A percentile compares a stretch with the other conserved stretches of the same genome.
phyloP scores from a whole-genome alignment of 2,888 invertebrate genomes.

The Melolontha melolontha region DNA sequence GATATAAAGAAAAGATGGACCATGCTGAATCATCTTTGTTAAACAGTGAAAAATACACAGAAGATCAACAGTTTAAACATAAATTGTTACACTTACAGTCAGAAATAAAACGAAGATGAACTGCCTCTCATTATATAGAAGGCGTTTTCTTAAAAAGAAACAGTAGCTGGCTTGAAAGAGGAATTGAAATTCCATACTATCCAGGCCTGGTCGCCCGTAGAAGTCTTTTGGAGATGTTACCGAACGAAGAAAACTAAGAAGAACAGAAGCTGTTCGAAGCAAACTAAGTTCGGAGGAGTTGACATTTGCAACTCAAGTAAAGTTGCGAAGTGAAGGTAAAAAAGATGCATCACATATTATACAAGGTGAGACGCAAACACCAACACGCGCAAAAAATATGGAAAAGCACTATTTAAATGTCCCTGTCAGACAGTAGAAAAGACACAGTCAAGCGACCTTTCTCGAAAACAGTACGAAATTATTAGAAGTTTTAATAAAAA shows the following conservation, averaged over 20 bases:
- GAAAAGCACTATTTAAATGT: too few relatives aligned
- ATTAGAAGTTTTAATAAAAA: too few relatives aligned
- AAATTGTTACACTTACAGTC: slow-evolving; percentile 2
- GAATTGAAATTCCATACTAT: neutral
- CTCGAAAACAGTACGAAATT: too few relatives aligned
- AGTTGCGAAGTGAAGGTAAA: slow-evolving; percentile 2
- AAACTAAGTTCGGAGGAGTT: slow-evolving; percentile 7
- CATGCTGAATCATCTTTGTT: slow-evolving; percentile 1
- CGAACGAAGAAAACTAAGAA: slow-evolving; percentile 1
- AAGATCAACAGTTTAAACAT: neutral
- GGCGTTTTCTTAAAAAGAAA: slow-evolving; percentile 12
- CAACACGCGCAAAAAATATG: too few relatives aligned
- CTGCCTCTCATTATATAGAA: neutral
- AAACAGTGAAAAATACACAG: slow-evolving; percentile 3
- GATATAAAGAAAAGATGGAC: slow-evolving; percentile 6
- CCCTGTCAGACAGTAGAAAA: neutral
- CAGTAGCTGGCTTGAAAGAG: slow-evolving; percentile 7
- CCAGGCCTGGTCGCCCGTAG: neutral
- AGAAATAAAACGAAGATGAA: slow-evolving; percentile 9
- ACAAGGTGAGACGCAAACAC: neutral
- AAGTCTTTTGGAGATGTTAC: slow-evolving; percentile 2
- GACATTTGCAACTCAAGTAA: slow-evolving; percentile 2
- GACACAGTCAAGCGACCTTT: too few relatives aligned
- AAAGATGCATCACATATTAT: slow-evolving; percentile 5
- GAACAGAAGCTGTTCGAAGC: slow-evolving; percentile 5